Evolutionary conservation across 2,888 invertebrate species (phyloP), one percentile per base, ranked within the genome.

Genomic region (Oscheius myriophilus): DNA sequence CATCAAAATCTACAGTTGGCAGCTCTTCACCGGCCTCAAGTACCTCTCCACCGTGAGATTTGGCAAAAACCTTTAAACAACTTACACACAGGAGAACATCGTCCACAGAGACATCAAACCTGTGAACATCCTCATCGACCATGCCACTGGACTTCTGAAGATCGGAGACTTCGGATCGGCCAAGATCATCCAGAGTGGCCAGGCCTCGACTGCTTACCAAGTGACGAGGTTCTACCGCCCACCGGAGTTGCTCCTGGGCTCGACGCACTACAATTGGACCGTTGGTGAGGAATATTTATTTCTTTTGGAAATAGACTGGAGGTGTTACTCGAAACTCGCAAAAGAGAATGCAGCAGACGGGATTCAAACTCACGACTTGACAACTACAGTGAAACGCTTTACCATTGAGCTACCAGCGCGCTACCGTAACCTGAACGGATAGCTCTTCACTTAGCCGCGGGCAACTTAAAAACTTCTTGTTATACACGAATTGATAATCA

Each of bases 91-190:
- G 76, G 73, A 77, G 41, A 63, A 69, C 58, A 72, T 77, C 16
- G 72, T 69, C 7, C 76, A 77, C 49, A 71, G 76, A 16, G 76
- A 77, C 66, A 68, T 77, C 18, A 77, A 77, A 55, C 77, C 77
- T 21, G 72, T 75, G 42, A 82, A 82, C 61, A 63, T 82, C 12
- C 71, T 82, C 16, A 57, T 82, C 26, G 82, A 82, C 61, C 68
- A 70, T 16, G 62, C 64, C 9, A 63, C 64, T 9, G 82, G 80
- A 18, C 55, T 68, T 12, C 71, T 82, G 55, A 82, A 81, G 62
- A 77, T 82, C 58, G 81, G 77, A 4, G 82, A 82, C 55, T 82
- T 82, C 53, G 82, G 82, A 23, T 78, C 76, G 46, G 80, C 82
- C 7, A 82, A 82, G 46, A 67, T 81, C 18, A 72, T 80, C 26